These are phyloP conservation scores for Cavia aperea DNA, from an alignment of 2,113 vertebrate genomes.

Conservation along the genomic window DNA sequence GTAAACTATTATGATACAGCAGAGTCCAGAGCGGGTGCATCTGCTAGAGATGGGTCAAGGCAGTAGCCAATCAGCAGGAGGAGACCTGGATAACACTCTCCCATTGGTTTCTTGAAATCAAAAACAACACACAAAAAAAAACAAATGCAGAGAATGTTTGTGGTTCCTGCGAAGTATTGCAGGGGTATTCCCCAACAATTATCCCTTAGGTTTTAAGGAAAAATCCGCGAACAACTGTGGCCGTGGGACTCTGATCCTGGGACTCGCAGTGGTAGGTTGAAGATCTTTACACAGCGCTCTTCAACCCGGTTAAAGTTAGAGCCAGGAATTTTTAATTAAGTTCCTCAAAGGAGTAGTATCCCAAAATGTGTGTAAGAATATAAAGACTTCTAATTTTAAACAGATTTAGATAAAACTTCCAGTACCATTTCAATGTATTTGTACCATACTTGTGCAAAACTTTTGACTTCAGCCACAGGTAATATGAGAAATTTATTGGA, in stretches of 20 bases:
- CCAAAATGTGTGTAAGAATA: background rate
- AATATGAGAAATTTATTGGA: background rate
- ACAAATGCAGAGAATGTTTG: background rate
- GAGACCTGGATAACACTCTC: background rate
- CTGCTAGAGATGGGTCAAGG: background rate
- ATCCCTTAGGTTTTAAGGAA: background rate
- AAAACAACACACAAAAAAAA: background rate
- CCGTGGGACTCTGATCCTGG: background rate
- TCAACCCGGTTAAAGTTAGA: background rate
- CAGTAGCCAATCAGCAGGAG: background rate
- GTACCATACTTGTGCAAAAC: background rate
- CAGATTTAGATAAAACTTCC: background rate
- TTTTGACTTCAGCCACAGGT: background rate
- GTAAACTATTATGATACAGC: background rate
- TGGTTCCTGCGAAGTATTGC: background rate
- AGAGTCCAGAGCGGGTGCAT: fast-evolving
- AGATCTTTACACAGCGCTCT: background rate
- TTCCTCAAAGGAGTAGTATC: background rate
- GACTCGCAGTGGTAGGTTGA: background rate
- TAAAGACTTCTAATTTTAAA: background rate
- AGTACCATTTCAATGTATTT: background rate
- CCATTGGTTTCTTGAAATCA: background rate
- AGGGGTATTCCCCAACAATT: background rate
- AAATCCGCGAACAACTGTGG: background rate
- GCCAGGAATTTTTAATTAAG: background rate